Conservation (phyloP, 2,113 vertebrate genomes). For the Oreochromis spilurus region DNA sequence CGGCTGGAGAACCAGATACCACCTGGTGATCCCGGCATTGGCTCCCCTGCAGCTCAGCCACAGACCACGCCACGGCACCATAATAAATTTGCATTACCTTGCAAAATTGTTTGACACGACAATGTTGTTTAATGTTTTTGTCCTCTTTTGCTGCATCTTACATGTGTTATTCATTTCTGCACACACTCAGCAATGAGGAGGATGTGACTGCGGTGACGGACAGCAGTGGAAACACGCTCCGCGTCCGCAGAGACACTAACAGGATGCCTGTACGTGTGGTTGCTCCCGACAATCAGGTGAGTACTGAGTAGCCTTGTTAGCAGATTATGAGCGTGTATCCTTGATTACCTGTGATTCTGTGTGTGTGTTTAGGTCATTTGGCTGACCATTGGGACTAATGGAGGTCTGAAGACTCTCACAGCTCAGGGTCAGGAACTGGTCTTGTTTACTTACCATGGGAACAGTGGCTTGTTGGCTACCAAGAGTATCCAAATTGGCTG, state of each 20-base stretch:
- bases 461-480: slow-evolving; percentile 92
- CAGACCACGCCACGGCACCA: not conserved
- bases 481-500: slow-evolving; percentile 97
- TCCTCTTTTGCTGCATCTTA: not conserved
- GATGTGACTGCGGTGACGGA: slow-evolving; percentile 92
- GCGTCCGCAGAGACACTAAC: slow-evolving; percentile 91
- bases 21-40: not conserved
- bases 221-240: slow-evolving; percentile 92
- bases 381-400: slow-evolving; percentile 95
- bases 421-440: slow-evolving; percentile 94
- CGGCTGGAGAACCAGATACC: not conserved
- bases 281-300: slow-evolving; percentile 92
- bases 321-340: not conserved
- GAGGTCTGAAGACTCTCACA: slow-evolving; percentile 92
- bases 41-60: not conserved
- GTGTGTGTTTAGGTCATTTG: slow-evolving; percentile 80
- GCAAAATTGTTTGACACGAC: not conserved
- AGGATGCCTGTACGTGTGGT: slow-evolving; percentile 94
- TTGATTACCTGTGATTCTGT: not conserved
- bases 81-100: not conserved
- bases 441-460: slow-evolving; percentile 94
- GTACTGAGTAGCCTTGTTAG: not conserved
- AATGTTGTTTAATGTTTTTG: rapidly evolving
- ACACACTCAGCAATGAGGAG: slow-evolving; percentile 82
- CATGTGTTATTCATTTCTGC: not conserved